Evolutionary conservation across 2,888 invertebrate species (phyloP).

Genomic region (Acanthosepion lycidas): DNA sequence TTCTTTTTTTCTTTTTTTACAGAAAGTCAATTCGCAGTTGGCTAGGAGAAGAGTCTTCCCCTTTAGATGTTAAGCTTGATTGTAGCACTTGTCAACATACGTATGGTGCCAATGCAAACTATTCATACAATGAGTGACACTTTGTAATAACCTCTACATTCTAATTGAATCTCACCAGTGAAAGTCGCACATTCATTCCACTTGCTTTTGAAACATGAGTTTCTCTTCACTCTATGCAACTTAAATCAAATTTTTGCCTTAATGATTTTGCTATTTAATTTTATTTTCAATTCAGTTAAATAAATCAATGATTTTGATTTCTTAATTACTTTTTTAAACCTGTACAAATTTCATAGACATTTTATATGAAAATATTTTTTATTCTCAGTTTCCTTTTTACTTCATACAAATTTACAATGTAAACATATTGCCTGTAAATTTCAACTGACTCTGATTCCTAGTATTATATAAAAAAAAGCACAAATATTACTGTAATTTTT

Average conservation of each 20-base stretch:
- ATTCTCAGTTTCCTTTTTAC: background rate
- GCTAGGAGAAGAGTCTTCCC: background rate
- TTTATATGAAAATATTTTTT: background rate
- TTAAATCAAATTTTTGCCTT: background rate
- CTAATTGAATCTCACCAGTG: background rate
- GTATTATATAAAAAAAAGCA: too few relatives aligned
- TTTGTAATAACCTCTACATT: constrained; percentile 8
- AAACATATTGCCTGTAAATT: too few relatives aligned
- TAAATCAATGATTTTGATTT: background rate
- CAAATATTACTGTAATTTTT: too few relatives aligned
- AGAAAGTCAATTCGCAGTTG: constrained; percentile 12
- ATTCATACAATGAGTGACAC: background rate
- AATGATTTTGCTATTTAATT: background rate
- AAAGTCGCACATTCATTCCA: background rate
- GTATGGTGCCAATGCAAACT: background rate
- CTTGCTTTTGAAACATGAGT: background rate
- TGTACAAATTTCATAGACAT: background rate
- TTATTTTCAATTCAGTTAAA: background rate
- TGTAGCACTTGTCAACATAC: background rate
- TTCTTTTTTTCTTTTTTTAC: background rate
- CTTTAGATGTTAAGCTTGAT: background rate
- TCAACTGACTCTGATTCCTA: too few relatives aligned
- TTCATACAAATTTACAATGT: background rate
- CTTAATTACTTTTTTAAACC: background rate
- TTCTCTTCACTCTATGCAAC: background rate